These are phyloP conservation scores for Agriopis marginaria DNA, from an alignment of 2,888 invertebrate species.

Conservation along the genomic window DNA sequence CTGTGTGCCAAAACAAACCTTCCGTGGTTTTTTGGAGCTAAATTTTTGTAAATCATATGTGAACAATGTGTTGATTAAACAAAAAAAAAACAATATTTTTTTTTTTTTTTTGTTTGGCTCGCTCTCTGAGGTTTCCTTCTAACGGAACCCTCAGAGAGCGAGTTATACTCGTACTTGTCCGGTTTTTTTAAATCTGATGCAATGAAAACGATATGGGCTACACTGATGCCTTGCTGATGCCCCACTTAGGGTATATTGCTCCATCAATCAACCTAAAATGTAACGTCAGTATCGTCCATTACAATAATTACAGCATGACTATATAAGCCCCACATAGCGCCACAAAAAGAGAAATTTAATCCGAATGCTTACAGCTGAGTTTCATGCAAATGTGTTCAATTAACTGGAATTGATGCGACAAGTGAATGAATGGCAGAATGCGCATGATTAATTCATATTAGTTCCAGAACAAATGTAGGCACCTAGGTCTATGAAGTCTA, in stretches of 20 bases:
- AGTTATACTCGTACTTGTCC: too few relatives aligned
- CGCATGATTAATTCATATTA: slow-evolving; percentile 33
- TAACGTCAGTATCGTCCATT: background rate
- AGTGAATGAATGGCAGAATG: slow-evolving; percentile 30
- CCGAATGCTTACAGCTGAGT: slow-evolving; percentile 15
- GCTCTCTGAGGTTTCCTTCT: too few relatives aligned
- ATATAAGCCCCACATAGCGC: slow-evolving; percentile 4
- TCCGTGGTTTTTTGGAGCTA: too few relatives aligned
- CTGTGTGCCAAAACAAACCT: too few relatives aligned
- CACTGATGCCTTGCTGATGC: background rate
- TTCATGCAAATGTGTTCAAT: slow-evolving; percentile 42
- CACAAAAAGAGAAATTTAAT: slow-evolving; percentile 23
- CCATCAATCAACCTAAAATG: background rate
- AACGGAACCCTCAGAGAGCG: too few relatives aligned
- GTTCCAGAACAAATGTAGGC: slow-evolving; percentile 5
- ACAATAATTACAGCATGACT: slow-evolving; percentile 11
- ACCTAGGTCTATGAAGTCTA: too few relatives aligned
- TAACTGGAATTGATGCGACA: slow-evolving; percentile 36
- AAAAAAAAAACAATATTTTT: too few relatives aligned
- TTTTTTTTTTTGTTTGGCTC: too few relatives aligned
- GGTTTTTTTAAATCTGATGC: too few relatives aligned
- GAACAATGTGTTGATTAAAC: too few relatives aligned
- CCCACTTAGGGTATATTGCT: slow-evolving; percentile 1
- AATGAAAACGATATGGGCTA: background rate
- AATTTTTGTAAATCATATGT: too few relatives aligned